Conservation (phyloP, 2,113 vertebrate species). For the Bubo blakistoni region DNA sequence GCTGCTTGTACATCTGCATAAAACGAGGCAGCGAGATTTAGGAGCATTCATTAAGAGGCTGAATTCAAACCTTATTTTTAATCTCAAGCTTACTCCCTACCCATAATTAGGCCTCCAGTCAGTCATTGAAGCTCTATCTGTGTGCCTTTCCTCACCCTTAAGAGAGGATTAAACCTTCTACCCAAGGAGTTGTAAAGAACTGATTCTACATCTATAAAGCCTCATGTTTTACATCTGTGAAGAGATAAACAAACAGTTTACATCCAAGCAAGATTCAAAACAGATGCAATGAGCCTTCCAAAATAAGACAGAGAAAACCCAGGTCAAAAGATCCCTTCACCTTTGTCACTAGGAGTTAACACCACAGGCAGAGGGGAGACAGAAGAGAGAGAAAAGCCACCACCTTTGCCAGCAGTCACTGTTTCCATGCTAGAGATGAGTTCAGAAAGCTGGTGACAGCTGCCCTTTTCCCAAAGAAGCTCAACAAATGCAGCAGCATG, state of each 20-base stretch:
- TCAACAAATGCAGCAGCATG: neutral
- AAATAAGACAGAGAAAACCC: neutral
- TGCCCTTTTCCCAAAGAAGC: neutral
- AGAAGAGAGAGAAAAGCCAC: neutral
- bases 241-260: slow-evolving; percentile 23
- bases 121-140: neutral
- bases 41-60: neutral
- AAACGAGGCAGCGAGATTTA: slow-evolving; percentile 9
- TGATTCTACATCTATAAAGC: neutral
- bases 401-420: neutral
- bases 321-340: neutral
- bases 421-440: neutral
- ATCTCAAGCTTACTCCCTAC: neutral
- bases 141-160: neutral
- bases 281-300: neutral
- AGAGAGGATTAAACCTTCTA: slow-evolving; percentile 24
- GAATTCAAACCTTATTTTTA: slow-evolving; percentile 44
- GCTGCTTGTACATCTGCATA: slow-evolving; percentile 29
- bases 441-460: neutral
- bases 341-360: neutral
- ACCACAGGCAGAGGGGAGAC: neutral
- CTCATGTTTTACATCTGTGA: neutral
- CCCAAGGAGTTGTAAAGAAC: slow-evolving; percentile 15
- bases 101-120: slow-evolving; percentile 34
- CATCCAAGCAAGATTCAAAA: neutral